phyloP scores from a whole-genome alignment of 2,888 invertebrate genomes.

The Limnephilus lunatus region DNA sequence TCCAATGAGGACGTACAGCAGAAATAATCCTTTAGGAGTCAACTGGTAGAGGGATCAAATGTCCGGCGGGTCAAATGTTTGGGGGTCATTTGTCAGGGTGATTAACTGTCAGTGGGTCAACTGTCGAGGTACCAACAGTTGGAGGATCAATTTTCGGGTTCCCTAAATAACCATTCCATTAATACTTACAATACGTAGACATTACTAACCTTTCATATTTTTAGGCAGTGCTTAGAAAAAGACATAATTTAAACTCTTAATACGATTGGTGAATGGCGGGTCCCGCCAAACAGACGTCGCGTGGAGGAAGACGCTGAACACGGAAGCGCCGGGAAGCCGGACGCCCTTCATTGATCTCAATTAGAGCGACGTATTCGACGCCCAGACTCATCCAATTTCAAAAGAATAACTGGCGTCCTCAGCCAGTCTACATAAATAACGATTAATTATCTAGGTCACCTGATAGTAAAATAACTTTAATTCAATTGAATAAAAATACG shows the following conservation, averaged over 20 bases:
- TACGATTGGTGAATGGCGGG: neutral
- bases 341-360: constrained; percentile 4
- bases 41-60: no score
- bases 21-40: no score
- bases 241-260: neutral
- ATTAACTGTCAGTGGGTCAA: no score
- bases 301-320: neutral
- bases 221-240: neutral
- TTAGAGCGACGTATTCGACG: constrained; percentile 4
- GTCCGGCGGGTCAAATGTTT: no score
- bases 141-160: no score
- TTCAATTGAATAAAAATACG: neutral
- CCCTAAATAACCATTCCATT: no score
- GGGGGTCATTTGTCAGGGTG: no score
- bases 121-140: no score
- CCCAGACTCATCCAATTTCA: neutral
- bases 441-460: neutral
- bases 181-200: neutral
- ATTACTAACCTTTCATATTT: neutral
- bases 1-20: no score
- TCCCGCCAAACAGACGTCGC: neutral
- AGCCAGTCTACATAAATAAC: neutral
- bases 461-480: neutral
- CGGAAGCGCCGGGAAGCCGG: neutral
- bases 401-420: neutral